A percentile compares a stretch with the other conserved stretches of the same genome.
phyloP scores from a whole-genome alignment of 2,888 invertebrate species.

The Papilio demoleus region DNA sequence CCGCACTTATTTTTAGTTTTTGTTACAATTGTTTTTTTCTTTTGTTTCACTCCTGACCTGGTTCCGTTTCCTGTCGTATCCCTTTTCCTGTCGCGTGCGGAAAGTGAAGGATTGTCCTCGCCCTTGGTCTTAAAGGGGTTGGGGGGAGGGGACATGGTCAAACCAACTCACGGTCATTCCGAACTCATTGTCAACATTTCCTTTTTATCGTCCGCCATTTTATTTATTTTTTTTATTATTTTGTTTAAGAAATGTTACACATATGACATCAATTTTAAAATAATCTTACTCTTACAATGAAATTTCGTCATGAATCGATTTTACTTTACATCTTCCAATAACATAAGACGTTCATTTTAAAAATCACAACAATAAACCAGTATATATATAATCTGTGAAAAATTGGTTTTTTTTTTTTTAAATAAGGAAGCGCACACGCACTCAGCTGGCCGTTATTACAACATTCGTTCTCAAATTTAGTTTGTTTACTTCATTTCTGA shows the following conservation, averaged over 20 bases:
- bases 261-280: neutral
- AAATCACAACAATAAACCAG: too few species aligned
- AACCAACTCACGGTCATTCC: slow-evolving; percentile 59
- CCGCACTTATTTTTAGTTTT: slow-evolving; percentile 42
- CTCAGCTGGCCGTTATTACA: too few species aligned
- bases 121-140: slow-evolving; percentile 49
- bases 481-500: neutral
- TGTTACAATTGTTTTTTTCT: slow-evolving; percentile 42
- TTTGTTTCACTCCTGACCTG: slow-evolving; percentile 53
- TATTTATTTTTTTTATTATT: slow-evolving; percentile 50
- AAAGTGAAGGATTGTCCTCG: slow-evolving; percentile 53
- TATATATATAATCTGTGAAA: too few species aligned
- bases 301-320: slow-evolving; percentile 42
- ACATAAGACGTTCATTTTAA: too few species aligned
- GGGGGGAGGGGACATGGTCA: slow-evolving; percentile 64
- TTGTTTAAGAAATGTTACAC: neutral
- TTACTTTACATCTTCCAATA: too few species aligned
- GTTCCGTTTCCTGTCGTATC: slow-evolving; percentile 53
- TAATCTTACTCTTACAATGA: neutral
- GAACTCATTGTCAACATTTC: slow-evolving; percentile 63
- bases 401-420: too few species aligned
- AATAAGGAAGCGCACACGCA: too few species aligned
- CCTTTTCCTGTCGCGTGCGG: slow-evolving; percentile 55
- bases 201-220: slow-evolving; percentile 55
- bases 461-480: neutral